Evolutionary conservation across 1,140 invertebrate species (phyloP), one percentile per base, ranked within the genome.

Genomic region (Meteorus sp.): DNA sequence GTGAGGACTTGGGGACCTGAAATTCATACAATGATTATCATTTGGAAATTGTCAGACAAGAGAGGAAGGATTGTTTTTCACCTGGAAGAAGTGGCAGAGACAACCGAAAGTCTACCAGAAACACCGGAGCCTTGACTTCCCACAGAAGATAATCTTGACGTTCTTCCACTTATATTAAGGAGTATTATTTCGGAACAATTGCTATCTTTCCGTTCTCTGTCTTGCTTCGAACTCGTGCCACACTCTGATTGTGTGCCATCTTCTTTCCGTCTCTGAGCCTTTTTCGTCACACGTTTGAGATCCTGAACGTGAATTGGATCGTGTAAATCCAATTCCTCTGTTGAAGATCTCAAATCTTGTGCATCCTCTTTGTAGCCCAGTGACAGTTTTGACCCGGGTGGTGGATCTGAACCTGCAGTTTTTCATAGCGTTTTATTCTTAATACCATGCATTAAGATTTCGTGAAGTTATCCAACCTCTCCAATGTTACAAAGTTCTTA

Each of bases 1-100:
- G 77, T 94, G 91, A 3, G 92, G 92, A 23, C 92, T 94, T 0
- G 91, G 91, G 6, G 91, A 93, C 52, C 91, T 84, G 6, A 83
- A 86, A 5, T 43, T 17, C 20, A 51, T 7, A 29, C 3, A 13
- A 23, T 5, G 11, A 48, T 11, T 27, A 22, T 13, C 19, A 19
- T 19, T 48, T 4, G 9, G 11, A 48, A 13, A 22, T 48, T 8
- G 8, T 45, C 8, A 33, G 29, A 11, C 11, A 7, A 33, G 43
- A 1, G 15, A 2, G 15, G 20, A 8, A 22, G 17, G 6, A 55
- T 47, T 23, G 29, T 50, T 22, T 52, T 19, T 53, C 62, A 79
- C 78, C 77, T 79, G 15, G 79, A 81, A 33, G 77, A 80, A 17
- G 74, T 68, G 6, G 71, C 77, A 3, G 77, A 79, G 0, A 74